Evolutionary conservation across 1,140 invertebrate genomes (phyloP).

Genomic region (Drosophila dunni): DNA sequence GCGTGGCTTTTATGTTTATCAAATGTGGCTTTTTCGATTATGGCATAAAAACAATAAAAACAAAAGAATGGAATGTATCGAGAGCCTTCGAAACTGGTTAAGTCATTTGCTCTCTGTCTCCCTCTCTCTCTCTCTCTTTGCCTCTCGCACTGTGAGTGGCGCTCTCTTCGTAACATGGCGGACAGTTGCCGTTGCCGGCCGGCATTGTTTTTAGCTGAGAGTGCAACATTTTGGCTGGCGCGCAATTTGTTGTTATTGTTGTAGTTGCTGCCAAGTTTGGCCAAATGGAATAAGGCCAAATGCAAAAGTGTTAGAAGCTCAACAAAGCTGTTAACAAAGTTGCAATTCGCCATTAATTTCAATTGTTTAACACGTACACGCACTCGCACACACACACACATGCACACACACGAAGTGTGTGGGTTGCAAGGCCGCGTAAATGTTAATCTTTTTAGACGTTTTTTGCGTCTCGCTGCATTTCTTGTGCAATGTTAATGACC

Average conservation of each 20-base stretch:
- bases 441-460: constrained; percentile 35
- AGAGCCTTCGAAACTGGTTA: constrained; percentile 40
- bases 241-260: constrained; percentile 41
- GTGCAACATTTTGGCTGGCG: constrained; percentile 43
- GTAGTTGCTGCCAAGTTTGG: constrained; percentile 40
- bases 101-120: not conserved
- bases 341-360: constrained; percentile 18
- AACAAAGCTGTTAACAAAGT: constrained; percentile 14
- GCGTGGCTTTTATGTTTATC: constrained; percentile 63
- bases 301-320: constrained; percentile 20
- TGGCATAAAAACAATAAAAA: constrained; percentile 42
- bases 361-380: constrained; percentile 16
- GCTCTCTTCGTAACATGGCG: constrained; percentile 36
- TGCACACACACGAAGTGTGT: constrained; percentile 9
- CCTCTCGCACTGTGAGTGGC: not conserved
- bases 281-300: constrained; percentile 58
- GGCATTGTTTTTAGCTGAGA: constrained; percentile 71
- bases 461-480: constrained; percentile 39
- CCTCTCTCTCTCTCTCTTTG: not conserved
- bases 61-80: constrained; percentile 43
- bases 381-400: constrained; percentile 1
- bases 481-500: constrained; percentile 54
- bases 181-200: constrained; percentile 58
- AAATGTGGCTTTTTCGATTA: constrained; percentile 55
- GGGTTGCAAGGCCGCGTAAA: constrained; percentile 39